Evolutionary conservation across 2,888 invertebrate genomes (phyloP).

Genomic region (Amphipoea lucens): DNA sequence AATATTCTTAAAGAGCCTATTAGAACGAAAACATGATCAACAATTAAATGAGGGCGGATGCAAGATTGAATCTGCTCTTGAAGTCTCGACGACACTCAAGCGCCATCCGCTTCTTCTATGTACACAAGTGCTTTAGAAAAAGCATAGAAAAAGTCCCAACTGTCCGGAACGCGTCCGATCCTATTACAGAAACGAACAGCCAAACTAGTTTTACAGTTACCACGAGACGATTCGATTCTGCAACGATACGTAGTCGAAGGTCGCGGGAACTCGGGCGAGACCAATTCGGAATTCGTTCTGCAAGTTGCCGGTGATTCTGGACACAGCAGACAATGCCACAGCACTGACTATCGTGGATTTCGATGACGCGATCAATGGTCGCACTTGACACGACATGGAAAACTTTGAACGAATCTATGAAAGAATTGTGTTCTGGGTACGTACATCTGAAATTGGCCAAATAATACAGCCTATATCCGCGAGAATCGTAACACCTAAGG

Average conservation of each 20-base stretch:
- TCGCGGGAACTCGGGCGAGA: conserved; percentile 83
- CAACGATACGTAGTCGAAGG: conserved; percentile 85
- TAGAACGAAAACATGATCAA: conserved; percentile 62
- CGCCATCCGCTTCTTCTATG: conserved; percentile 61
- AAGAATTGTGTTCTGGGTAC: background rate
- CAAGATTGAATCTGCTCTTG: conserved; percentile 68
- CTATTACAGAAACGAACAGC: conserved; percentile 83
- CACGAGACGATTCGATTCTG: conserved; percentile 81
- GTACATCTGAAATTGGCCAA: conserved; percentile 18
- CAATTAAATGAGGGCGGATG: conserved; percentile 69
- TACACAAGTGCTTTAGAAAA: conserved; percentile 77
- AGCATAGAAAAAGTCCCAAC: conserved; percentile 77
- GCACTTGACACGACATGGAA: conserved; percentile 46
- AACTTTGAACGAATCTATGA: background rate
- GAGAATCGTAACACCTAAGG: conserved; percentile 48
- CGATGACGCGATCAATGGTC: conserved; percentile 61
- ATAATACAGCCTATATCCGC: conserved; percentile 33
- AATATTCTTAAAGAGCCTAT: background rate
- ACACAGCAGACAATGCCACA: conserved; percentile 50
- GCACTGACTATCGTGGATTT: conserved; percentile 52
- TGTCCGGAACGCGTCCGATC: conserved; percentile 79
- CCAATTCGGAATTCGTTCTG: conserved; percentile 83
- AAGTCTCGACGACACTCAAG: conserved; percentile 55
- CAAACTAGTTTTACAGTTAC: conserved; percentile 89
- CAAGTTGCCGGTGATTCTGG: conserved; percentile 67